Percentiles rank a stretch among this genome's conserved stretches.
Conservation (phyloP, 2,113 vertebrate species). For the Halcyon malimbica region DNA sequence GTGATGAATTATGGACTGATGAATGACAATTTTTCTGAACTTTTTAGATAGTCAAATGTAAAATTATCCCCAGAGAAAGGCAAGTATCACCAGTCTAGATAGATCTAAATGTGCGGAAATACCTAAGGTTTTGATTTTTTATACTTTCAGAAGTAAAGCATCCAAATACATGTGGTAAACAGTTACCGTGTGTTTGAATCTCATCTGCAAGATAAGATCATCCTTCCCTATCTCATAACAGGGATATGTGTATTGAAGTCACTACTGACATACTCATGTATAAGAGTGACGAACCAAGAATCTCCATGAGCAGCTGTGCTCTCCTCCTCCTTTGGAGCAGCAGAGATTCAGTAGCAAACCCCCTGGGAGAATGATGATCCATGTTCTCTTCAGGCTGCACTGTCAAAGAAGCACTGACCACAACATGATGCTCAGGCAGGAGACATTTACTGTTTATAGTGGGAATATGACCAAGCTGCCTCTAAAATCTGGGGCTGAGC, state of each 20-base stretch:
- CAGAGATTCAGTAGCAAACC: neutral
- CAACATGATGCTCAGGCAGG: accelerated
- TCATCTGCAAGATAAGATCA: neutral
- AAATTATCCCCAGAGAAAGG: neutral
- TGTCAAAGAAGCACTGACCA: neutral
- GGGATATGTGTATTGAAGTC: neutral
- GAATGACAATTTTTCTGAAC: neutral
- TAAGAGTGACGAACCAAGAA: neutral
- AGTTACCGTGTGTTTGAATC: neutral
- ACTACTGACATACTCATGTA: neutral
- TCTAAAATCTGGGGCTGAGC: neutral
- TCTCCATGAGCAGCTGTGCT: neutral
- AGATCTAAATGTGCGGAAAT: neutral
- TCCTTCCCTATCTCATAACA: neutral
- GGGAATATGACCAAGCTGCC: neutral
- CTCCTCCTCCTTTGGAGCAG: neutral
- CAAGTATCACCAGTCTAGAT: neutral
- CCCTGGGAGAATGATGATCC: neutral
- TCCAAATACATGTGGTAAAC: neutral
- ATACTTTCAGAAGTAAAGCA: neutral
- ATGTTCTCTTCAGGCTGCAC: accelerated
- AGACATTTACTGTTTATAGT: neutral
- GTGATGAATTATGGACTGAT: neutral
- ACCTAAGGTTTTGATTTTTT: neutral
- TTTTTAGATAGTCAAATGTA: neutral